Conservation (phyloP, 2,888 invertebrate species). For the Eumerus sabulonum region DNA sequence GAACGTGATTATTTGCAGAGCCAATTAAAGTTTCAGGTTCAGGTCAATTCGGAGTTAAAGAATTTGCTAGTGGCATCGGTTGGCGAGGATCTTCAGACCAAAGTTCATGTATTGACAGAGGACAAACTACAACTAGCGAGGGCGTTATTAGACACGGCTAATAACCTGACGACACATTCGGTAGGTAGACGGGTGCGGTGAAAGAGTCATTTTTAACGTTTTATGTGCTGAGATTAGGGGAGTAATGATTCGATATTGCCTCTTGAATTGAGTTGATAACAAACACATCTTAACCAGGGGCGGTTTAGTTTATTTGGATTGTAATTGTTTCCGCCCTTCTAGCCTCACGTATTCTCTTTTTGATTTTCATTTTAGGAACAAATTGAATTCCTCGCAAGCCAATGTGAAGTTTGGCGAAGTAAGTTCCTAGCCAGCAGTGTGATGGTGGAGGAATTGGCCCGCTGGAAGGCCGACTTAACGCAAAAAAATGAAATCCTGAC, state of each 20-base stretch:
- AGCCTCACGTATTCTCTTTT: too few species aligned
- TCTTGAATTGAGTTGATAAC: constrained; percentile 15
- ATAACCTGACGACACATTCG: constrained; percentile 91
- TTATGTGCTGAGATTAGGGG: not conserved
- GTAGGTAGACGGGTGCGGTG: constrained; percentile 72
- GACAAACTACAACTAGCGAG: constrained; percentile 93
- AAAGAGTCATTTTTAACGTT: constrained; percentile 2
- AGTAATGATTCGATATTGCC: not conserved
- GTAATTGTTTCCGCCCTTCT: too few species aligned
- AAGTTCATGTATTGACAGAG: constrained; percentile 93
- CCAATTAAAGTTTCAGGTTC: constrained; percentile 91
- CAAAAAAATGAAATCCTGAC: constrained; percentile 79
- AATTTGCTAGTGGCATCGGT: constrained; percentile 95
- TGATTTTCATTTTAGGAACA: constrained; percentile 83
- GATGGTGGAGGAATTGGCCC: constrained; percentile 94
- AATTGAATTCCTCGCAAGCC: constrained; percentile 94
- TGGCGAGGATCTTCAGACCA: constrained; percentile 94
- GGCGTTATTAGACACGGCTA: constrained; percentile 91
- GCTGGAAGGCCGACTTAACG: constrained; percentile 89
- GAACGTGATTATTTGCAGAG: constrained; percentile 87
- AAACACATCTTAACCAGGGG: not conserved
- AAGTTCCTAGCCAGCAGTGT: constrained; percentile 97
- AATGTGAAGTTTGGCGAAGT: constrained; percentile 97
- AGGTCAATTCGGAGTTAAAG: constrained; percentile 95
- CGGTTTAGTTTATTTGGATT: too few species aligned